phyloP scores from a whole-genome alignment of 2,113 vertebrate species.

The Ammodytes marinus region DNA sequence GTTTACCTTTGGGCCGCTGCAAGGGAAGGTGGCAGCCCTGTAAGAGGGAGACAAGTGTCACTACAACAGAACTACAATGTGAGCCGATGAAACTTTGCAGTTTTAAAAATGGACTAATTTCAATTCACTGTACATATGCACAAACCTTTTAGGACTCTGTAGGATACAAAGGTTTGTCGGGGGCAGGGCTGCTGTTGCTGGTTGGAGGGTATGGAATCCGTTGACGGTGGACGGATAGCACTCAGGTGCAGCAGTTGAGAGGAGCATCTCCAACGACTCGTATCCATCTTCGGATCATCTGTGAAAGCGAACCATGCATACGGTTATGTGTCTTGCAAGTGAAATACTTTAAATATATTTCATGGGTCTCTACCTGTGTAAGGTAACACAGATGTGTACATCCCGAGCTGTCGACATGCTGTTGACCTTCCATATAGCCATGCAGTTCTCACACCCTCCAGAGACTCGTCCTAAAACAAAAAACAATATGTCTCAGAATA shows the following conservation, averaged over 20 bases:
- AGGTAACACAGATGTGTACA: neutral
- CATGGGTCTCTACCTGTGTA: constrained; percentile 18
- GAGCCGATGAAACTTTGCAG: neutral
- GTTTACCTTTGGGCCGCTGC: constrained; percentile 64
- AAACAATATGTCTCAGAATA: neutral
- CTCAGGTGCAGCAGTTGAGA: constrained; percentile 56
- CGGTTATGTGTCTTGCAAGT: neutral
- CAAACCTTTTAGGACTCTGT: constrained; percentile 63
- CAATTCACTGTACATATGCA: constrained; percentile 6
- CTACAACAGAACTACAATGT: neutral
- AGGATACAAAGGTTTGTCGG: neutral
- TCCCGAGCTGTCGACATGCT: neutral
- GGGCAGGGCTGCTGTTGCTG: constrained; percentile 11
- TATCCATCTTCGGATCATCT: constrained; percentile 21
- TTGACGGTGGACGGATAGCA: constrained; percentile 34
- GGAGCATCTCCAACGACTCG: constrained; percentile 24
- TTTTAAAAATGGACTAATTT: neutral
- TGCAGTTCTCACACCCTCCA: constrained; percentile 32
- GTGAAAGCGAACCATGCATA: neutral
- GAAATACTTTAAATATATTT: neutral
- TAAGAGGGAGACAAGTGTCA: constrained; percentile 26
- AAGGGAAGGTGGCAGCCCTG: constrained; percentile 58
- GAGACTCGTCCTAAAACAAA: constrained; percentile 57
- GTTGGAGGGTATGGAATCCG: neutral
- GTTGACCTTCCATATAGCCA: neutral